These are phyloP conservation scores for Pachyrhynchus sulphureomaculatus DNA, from an alignment of 1,140 invertebrate genomes.

Conservation along the genomic window DNA sequence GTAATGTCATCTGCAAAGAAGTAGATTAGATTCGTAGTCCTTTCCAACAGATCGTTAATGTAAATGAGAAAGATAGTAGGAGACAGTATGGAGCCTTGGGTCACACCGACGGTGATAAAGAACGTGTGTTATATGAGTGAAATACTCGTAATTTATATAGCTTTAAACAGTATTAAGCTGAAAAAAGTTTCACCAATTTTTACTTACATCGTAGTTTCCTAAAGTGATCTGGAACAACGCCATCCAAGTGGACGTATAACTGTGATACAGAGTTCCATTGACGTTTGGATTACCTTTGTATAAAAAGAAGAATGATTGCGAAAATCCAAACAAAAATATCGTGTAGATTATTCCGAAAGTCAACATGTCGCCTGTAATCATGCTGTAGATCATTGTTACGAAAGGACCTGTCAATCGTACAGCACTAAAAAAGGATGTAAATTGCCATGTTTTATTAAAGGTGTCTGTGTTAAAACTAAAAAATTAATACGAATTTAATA, in stretches of 20 bases:
- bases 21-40: too few relatives aligned
- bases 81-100: too few relatives aligned
- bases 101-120: too few relatives aligned
- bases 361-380: slow-evolving; percentile 97
- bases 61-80: too few relatives aligned
- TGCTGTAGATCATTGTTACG: slow-evolving; percentile 98
- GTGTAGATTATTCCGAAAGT: slow-evolving; percentile 95
- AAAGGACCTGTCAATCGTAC: slow-evolving; percentile 93
- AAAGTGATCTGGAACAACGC: slow-evolving; percentile 96
- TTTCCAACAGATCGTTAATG: too few relatives aligned
- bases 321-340: slow-evolving; percentile 92
- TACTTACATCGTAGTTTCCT: slow-evolving; percentile 93
- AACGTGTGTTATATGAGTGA: too few relatives aligned
- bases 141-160: too few relatives aligned
- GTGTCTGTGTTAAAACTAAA: background rate
- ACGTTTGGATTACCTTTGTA: slow-evolving; percentile 89
- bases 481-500: too few relatives aligned
- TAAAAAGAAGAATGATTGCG: slow-evolving; percentile 95
- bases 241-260: slow-evolving; percentile 93
- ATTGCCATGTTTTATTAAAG: slow-evolving; percentile 7
- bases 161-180: too few relatives aligned
- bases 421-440: slow-evolving; percentile 62
- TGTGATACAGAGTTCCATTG: slow-evolving; percentile 75
- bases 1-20: too few relatives aligned
- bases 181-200: too few relatives aligned